phyloP scores from a whole-genome alignment of 1,140 invertebrate genomes.

The Trinorchestia longiramus region DNA sequence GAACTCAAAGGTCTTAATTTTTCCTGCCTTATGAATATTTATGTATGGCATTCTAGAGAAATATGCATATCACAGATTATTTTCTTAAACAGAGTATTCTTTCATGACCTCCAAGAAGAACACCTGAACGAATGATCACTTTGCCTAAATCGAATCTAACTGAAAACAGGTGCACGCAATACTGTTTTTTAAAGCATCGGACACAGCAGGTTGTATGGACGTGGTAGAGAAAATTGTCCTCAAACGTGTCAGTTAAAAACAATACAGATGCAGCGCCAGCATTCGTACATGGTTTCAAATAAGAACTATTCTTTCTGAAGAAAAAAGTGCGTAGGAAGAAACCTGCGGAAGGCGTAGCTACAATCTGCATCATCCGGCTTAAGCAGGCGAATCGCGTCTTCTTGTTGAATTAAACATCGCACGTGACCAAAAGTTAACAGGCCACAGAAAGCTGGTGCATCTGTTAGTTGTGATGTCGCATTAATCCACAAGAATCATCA shows the following conservation, averaged over 20 bases:
- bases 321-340: neutral
- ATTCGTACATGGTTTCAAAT: neutral
- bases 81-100: neutral
- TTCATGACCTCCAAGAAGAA: neutral
- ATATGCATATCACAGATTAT: neutral
- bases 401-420: neutral
- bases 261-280: too few relatives aligned
- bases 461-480: neutral
- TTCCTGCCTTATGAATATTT: neutral
- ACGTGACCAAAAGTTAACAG: neutral
- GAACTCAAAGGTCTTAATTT: neutral
- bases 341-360: neutral
- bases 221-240: neutral
- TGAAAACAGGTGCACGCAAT: too few relatives aligned
- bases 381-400: neutral
- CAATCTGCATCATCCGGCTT: neutral
- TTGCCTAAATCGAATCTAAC: neutral
- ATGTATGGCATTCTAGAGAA: neutral
- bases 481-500: neutral
- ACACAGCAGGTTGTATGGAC: neutral
- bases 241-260: neutral
- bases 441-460: neutral
- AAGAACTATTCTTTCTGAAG: neutral
- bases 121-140: neutral
- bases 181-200: neutral